These are phyloP conservation scores for Acrocephalus arundinaceus DNA, from an alignment of 2,113 vertebrate genomes.

Conservation along the genomic window DNA sequence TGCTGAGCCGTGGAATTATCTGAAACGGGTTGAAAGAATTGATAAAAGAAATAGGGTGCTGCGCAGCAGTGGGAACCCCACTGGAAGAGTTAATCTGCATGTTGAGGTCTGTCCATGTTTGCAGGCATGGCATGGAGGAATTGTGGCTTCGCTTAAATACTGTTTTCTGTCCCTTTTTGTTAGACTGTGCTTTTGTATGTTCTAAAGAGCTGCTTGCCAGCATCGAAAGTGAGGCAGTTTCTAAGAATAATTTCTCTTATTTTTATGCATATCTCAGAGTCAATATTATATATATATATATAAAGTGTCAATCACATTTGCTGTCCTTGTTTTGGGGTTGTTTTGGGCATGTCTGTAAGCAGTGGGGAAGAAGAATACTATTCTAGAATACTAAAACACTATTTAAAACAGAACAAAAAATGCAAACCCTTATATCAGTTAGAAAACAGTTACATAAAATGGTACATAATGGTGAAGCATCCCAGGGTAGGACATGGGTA, in stretches of 20 bases:
- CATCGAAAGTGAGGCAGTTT: neutral
- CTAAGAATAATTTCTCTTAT: neutral
- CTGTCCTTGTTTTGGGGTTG: neutral
- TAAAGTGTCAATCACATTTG: neutral
- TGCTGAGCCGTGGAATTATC: neutral
- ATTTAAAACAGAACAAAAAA: neutral
- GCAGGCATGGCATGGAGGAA: rapidly evolving
- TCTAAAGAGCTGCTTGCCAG: neutral
- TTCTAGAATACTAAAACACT: neutral
- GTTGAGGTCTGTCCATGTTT: neutral
- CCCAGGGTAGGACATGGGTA: neutral
- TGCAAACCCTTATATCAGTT: neutral
- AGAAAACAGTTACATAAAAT: neutral
- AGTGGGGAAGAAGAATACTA: neutral
- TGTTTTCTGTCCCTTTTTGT: neutral
- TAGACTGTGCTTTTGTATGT: neutral
- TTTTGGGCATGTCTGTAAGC: neutral
- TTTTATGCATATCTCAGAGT: neutral
- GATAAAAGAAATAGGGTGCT: neutral
- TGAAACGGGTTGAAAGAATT: neutral
- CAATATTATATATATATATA: neutral
- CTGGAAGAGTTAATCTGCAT: neutral
- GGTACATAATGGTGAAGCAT: rapidly evolving
- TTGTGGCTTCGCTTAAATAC: neutral
- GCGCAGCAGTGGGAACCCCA: neutral